Conservation (phyloP, 92 coral and sea anemone genomes). For the Phymanthus crucifer region DNA sequence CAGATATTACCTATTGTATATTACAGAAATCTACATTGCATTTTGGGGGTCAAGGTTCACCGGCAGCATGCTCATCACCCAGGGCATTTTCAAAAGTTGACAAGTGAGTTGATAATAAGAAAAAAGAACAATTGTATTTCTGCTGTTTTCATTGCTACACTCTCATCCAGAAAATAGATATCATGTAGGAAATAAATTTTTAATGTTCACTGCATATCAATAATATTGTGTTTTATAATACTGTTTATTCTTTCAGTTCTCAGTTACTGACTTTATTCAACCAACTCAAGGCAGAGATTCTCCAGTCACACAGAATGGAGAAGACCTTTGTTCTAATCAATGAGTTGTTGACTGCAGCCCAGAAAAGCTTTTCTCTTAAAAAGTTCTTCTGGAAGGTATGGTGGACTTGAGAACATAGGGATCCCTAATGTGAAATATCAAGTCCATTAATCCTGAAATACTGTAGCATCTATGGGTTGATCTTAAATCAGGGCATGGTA, state of each 20-base stretch:
- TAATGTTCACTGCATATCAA: too few relatives aligned
- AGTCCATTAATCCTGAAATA: too few relatives aligned
- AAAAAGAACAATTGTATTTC: background rate
- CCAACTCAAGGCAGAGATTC: conserved; percentile 85
- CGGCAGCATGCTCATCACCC: conserved; percentile 23
- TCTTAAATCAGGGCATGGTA: too few relatives aligned
- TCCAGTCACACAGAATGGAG: conserved; percentile 84
- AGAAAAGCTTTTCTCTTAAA: conserved; percentile 78
- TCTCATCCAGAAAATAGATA: too few relatives aligned
- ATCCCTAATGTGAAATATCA: too few relatives aligned
- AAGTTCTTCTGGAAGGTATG: conserved; percentile 96
- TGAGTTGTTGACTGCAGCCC: conserved; percentile 85
- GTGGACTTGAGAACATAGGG: too few relatives aligned
- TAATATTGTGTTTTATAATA: too few relatives aligned
- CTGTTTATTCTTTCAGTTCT: conserved; percentile 57
- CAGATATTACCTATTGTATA: background rate
- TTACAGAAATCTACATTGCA: conserved; percentile 73
- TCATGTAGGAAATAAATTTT: too few relatives aligned
- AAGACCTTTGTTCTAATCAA: conserved; percentile 81
- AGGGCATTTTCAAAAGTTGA: conserved; percentile 56
- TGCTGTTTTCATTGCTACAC: too few relatives aligned
- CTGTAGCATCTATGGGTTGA: too few relatives aligned
- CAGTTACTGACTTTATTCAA: conserved; percentile 75
- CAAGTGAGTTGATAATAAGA: conserved; percentile 44
- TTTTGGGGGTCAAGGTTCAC: conserved; percentile 42